Percentiles rank a stretch among this genome's conserved stretches.
phyloP scores from a whole-genome alignment of 2,113 vertebrate genomes.

The Oenanthe oenanthe region DNA sequence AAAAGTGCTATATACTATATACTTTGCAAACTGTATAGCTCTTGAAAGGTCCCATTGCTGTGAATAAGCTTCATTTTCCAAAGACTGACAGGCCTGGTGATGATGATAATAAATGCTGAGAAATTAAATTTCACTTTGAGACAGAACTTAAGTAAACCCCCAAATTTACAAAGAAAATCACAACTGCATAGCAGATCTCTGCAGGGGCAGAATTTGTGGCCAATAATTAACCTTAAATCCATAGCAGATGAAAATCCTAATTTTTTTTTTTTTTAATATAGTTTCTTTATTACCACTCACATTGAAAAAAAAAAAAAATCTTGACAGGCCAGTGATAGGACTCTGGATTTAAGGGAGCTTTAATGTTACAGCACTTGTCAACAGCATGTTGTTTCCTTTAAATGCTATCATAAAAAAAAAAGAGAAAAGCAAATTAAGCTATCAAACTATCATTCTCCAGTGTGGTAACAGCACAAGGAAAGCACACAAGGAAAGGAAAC shows the following conservation, averaged over 20 bases:
- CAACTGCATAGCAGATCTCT: neutral
- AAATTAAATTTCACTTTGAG: neutral
- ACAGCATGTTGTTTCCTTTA: constrained; percentile 32
- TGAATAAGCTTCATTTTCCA: neutral
- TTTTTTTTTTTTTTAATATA: neutral
- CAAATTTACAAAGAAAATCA: neutral
- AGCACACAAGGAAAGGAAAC: neutral
- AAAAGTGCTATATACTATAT: neutral
- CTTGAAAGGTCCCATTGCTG: neutral
- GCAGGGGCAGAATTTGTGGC: neutral
- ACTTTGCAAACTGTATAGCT: neutral
- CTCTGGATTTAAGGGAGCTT: neutral
- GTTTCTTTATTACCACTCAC: neutral
- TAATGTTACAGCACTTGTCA: neutral
- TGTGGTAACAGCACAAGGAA: neutral
- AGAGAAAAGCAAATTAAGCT: constrained; percentile 13
- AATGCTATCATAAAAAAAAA: constrained; percentile 6
- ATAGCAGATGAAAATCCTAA: neutral
- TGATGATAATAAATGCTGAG: neutral
- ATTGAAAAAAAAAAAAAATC: neutral
- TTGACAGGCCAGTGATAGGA: neutral
- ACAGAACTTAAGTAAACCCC: neutral
- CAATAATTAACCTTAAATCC: neutral
- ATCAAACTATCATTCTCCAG: neutral
- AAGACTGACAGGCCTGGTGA: neutral